These are phyloP conservation scores for Prosapia bicincta DNA, from an alignment of 2,888 invertebrate genomes.

Conservation along the genomic window DNA sequence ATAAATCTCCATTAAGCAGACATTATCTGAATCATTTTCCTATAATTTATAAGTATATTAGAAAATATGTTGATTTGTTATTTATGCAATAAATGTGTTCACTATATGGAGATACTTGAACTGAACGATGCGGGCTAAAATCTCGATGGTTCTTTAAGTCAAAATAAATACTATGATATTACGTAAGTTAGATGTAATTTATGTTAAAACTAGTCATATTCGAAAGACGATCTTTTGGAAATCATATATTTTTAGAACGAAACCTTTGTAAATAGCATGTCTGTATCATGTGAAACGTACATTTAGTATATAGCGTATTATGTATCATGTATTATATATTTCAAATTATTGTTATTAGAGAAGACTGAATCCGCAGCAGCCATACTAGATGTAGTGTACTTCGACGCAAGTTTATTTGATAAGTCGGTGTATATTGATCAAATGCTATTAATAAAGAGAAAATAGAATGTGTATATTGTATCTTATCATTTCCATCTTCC, in stretches of 20 bases:
- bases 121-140: too few relatives aligned
- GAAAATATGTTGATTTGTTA: too few relatives aligned
- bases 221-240: neutral
- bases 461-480: neutral
- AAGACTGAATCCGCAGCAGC: conserved; percentile 25
- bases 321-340: neutral
- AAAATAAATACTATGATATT: neutral
- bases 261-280: neutral
- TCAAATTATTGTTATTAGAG: neutral
- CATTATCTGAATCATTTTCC: too few relatives aligned
- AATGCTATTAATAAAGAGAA: neutral
- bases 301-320: neutral
- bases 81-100: too few relatives aligned
- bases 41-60: too few relatives aligned
- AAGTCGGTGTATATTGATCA: neutral
- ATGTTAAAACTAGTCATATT: neutral
- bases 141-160: too few relatives aligned
- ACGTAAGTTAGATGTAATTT: neutral
- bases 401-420: neutral
- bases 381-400: conserved; percentile 17
- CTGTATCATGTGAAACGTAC: neutral
- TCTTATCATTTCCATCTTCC: too few relatives aligned
- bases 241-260: neutral
- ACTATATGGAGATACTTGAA: too few relatives aligned
- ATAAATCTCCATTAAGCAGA: too few relatives aligned